Evolutionary conservation across 2,888 invertebrate genomes (phyloP).

Genomic region (Brachyptera risi): DNA sequence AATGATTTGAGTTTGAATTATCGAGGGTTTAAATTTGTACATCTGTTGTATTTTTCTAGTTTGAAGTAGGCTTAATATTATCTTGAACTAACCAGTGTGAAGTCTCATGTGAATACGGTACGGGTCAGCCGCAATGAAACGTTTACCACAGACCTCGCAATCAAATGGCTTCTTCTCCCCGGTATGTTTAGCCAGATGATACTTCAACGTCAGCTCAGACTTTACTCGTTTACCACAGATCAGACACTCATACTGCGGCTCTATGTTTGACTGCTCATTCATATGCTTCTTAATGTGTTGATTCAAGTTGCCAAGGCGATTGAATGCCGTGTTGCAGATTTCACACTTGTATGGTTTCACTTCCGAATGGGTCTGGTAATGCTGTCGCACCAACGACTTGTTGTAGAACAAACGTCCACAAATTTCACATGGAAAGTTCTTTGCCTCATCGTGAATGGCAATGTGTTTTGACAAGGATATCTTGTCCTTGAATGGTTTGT

Average conservation of each 20-base stretch:
- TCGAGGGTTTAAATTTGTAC: background rate
- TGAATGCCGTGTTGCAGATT: conserved; percentile 30
- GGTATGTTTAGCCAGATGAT: conserved; percentile 31
- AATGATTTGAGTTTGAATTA: too few relatives aligned
- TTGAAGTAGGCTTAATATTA: background rate
- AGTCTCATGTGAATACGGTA: conserved; percentile 31
- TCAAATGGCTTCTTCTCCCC: conserved; percentile 33
- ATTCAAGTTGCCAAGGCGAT: conserved; percentile 31
- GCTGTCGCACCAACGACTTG: conserved; percentile 30
- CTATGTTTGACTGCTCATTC: background rate
- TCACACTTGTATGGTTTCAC: conserved; percentile 30
- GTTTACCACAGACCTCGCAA: conserved; percentile 30
- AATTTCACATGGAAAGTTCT: conserved; percentile 24
- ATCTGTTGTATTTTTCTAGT: background rate
- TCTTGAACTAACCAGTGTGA: conserved; percentile 26
- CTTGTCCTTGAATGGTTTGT: conserved; percentile 28
- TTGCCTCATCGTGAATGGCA: conserved; percentile 26
- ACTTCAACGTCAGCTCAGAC: conserved; percentile 31
- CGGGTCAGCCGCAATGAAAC: conserved; percentile 30
- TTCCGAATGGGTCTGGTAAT: conserved; percentile 29
- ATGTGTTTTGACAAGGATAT: conserved; percentile 24
- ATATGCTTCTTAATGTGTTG: conserved; percentile 31
- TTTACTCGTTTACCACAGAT: conserved; percentile 30
- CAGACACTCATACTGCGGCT: conserved; percentile 23
- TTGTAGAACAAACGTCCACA: conserved; percentile 28